A percentile compares a stretch with the other conserved stretches of the same genome.
Evolutionary conservation across 2,113 vertebrate species (phyloP).

Genomic region (Catharus minimus): DNA sequence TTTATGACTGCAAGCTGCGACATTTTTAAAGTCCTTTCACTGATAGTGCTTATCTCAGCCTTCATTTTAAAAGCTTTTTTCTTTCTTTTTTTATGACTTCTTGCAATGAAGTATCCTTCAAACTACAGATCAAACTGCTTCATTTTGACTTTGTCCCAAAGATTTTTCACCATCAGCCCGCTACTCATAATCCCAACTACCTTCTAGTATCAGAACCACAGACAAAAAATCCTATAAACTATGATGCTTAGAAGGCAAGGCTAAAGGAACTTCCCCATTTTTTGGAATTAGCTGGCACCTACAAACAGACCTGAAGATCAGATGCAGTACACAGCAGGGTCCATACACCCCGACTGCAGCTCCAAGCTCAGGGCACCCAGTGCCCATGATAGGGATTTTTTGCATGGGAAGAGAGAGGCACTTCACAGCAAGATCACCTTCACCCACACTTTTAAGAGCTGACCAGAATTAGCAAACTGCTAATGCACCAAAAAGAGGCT

Average conservation of each 20-base stretch:
- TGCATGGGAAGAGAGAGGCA: background rate
- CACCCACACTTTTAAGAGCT: background rate
- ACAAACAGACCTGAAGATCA: background rate
- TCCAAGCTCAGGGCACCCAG: background rate
- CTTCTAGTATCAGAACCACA: background rate
- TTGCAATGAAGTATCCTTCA: background rate
- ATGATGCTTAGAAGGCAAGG: background rate
- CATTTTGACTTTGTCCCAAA: background rate
- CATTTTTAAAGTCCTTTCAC: slow-evolving; percentile 9
- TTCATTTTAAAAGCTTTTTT: background rate
- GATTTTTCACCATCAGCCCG: background rate
- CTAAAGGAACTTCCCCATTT: background rate
- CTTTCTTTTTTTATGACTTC: background rate
- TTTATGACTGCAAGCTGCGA: slow-evolving; percentile 22
- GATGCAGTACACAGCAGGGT: background rate
- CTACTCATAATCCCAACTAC: background rate
- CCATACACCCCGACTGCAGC: background rate
- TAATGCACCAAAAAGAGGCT: background rate
- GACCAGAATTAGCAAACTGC: background rate
- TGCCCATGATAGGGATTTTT: accelerated
- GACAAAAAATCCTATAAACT: background rate
- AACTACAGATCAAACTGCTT: background rate
- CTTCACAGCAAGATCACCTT: background rate
- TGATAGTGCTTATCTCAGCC: slow-evolving; percentile 37
- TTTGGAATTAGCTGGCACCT: background rate